These are phyloP conservation scores for Sterna hirundo DNA, from an alignment of 2,113 vertebrate genomes.

Conservation along the genomic window DNA sequence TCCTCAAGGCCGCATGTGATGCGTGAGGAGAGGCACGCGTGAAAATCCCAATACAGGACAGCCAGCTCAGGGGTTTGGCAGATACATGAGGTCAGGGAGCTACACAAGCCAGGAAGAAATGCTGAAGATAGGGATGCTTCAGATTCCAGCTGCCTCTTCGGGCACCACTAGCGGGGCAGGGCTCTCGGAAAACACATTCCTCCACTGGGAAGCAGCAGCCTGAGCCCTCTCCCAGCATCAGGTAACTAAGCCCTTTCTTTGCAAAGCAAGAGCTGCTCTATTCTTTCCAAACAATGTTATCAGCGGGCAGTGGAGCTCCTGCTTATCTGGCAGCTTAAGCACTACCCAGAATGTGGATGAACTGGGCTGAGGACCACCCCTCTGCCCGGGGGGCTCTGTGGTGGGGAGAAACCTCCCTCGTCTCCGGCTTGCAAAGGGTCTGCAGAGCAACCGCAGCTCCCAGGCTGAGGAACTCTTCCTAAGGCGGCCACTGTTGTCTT, in stretches of 20 bases:
- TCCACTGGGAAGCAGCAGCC: neutral
- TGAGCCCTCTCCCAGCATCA: neutral
- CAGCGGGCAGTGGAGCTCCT: neutral
- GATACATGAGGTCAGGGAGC: neutral
- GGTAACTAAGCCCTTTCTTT: conserved; percentile 13
- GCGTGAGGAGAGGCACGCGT: neutral
- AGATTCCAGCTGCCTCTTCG: conserved; percentile 32
- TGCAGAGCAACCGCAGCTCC: neutral
- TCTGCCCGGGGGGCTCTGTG: neutral
- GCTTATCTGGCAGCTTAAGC: conserved; percentile 44
- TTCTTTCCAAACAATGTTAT: conserved; percentile 62
- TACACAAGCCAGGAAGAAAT: neutral
- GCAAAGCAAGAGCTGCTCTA: conserved; percentile 15
- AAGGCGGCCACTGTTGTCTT: accelerated
- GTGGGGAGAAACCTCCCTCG: neutral
- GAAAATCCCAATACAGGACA: neutral
- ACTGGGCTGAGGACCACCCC: neutral
- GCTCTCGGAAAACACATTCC: conserved; percentile 41
- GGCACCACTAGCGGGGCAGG: neutral
- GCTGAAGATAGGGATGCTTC: conserved; percentile 22
- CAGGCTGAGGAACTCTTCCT: neutral
- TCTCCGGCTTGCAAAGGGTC: neutral
- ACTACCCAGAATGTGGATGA: conserved; percentile 48
- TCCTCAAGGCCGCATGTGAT: accelerated
- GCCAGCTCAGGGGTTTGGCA: neutral